Conservation (phyloP, 2,797 vertebrate genomes). For the Melanotaenia parkinsoni region DNA sequence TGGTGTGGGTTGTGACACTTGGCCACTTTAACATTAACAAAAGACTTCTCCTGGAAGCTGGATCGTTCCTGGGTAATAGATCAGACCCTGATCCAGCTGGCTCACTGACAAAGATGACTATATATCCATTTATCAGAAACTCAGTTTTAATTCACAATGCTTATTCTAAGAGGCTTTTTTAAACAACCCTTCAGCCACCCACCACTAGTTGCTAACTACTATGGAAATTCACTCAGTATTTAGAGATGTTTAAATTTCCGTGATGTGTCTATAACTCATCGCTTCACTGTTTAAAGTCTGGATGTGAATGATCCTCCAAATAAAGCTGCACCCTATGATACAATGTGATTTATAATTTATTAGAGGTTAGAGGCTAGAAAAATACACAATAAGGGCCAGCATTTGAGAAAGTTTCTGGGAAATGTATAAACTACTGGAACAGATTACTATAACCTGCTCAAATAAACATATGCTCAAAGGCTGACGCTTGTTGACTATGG, state of each 20-base stretch:
- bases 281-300: neutral
- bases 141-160: neutral
- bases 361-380: neutral
- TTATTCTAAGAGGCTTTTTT: constrained; percentile 28
- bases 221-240: neutral
- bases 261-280: constrained; percentile 3
- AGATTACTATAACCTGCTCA: neutral
- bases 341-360: neutral
- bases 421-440: neutral
- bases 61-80: constrained; percentile 19
- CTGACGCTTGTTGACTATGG: neutral
- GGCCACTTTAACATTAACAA: constrained; percentile 49
- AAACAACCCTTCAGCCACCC: constrained; percentile 3
- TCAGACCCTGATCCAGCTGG: neutral
- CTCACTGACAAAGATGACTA: constrained; percentile 3
- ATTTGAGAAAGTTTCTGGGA: neutral
- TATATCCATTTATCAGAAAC: constrained; percentile 21
- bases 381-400: neutral
- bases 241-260: constrained; percentile 6
- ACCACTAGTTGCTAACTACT: neutral
- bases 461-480: neutral
- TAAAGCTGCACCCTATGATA: neutral
- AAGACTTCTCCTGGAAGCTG: neutral
- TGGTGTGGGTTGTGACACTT: constrained; percentile 23
- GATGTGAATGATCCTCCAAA: neutral